These are phyloP conservation scores for Lithophane socia DNA, from an alignment of 2,888 invertebrate species.

Conservation along the genomic window DNA sequence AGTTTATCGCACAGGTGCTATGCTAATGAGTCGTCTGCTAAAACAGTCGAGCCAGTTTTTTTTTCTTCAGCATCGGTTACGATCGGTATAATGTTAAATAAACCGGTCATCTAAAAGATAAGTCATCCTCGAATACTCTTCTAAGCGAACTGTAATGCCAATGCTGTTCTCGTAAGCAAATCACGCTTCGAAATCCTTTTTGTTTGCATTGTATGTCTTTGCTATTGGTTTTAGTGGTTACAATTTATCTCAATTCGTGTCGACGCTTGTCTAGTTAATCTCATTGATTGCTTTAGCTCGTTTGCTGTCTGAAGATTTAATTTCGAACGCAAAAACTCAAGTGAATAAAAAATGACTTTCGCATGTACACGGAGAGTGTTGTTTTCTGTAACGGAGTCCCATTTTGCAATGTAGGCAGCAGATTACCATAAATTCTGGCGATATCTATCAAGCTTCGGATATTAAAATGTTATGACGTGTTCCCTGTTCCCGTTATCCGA, in stretches of 20 bases:
- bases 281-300: conserved; percentile 55
- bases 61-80: conserved; percentile 37
- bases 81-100: conserved; percentile 40
- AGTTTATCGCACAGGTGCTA: conserved; percentile 52
- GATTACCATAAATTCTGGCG: conserved; percentile 46
- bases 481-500: conserved; percentile 62
- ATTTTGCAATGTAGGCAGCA: conserved; percentile 28
- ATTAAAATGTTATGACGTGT: conserved; percentile 66
- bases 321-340: conserved; percentile 21
- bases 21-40: conserved; percentile 63
- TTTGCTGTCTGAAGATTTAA: conserved; percentile 43
- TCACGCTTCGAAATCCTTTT: conserved; percentile 44
- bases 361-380: conserved; percentile 17
- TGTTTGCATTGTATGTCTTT: conserved; percentile 49
- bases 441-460: conserved; percentile 52
- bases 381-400: conserved; percentile 15
- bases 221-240: conserved; percentile 48
- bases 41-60: conserved; percentile 47
- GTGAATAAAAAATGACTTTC: conserved; percentile 24
- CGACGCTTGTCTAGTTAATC: conserved; percentile 59
- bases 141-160: conserved; percentile 2
- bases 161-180: conserved; percentile 30
- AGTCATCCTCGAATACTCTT: conserved; percentile 25
- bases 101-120: conserved; percentile 37
- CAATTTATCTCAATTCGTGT: conserved; percentile 57